Percentiles rank a stretch among this genome's conserved stretches.
Conservation (phyloP, 2,888 invertebrate genomes). For the Pandemis heparana region DNA sequence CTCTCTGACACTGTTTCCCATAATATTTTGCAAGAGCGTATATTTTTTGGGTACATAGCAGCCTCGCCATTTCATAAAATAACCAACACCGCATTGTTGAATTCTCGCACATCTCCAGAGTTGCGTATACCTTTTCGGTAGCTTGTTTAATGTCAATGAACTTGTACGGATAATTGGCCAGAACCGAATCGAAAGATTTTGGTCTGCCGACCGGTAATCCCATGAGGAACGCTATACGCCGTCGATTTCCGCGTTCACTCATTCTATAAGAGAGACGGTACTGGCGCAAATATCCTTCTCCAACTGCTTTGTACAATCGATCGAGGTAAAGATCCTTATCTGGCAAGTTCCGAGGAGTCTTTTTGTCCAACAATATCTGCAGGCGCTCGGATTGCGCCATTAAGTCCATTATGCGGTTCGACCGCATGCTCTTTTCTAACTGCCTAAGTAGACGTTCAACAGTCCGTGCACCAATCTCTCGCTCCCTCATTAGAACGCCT, state of each 20-base stretch:
- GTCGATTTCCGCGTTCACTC: constrained; percentile 76
- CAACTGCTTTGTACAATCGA: constrained; percentile 73
- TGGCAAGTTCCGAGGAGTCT: constrained; percentile 73
- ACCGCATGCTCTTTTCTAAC: constrained; percentile 69
- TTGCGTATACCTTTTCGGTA: constrained; percentile 64
- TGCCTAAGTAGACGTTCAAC: constrained; percentile 69
- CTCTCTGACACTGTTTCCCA: constrained; percentile 75
- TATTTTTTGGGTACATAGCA: constrained; percentile 75
- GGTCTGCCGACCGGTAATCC: constrained; percentile 75
- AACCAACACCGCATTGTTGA: constrained; percentile 79
- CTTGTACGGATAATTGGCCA: constrained; percentile 78
- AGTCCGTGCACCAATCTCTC: constrained; percentile 70
- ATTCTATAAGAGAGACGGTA: constrained; percentile 77
- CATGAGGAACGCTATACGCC: constrained; percentile 79
- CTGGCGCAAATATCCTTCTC: constrained; percentile 74
- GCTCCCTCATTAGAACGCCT: constrained; percentile 66
- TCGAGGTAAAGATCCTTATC: constrained; percentile 76
- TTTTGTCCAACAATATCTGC: constrained; percentile 74
- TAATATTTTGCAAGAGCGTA: constrained; percentile 78
- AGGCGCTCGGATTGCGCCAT: constrained; percentile 76
- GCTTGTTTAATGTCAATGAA: constrained; percentile 74
- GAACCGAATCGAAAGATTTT: constrained; percentile 76
- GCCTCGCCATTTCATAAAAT: constrained; percentile 74
- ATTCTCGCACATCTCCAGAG: constrained; percentile 79
- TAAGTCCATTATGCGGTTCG: constrained; percentile 72